Evolutionary conservation across 2,888 invertebrate species (phyloP).

Genomic region (Euzophera pinguis): DNA sequence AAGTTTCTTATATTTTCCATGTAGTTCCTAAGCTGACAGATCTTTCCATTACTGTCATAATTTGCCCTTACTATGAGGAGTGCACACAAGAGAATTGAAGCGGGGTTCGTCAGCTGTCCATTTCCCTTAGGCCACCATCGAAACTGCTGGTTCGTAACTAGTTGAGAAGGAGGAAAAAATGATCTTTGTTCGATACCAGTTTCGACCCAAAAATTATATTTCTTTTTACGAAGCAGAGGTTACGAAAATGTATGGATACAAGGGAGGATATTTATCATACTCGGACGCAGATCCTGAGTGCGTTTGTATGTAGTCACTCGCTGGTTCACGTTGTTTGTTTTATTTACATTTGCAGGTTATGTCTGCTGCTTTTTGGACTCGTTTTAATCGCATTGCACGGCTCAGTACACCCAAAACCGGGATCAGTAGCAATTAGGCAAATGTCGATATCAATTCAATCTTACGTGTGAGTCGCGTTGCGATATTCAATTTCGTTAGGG

Average conservation of each 20-base stretch:
- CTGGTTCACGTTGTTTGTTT: conserved; percentile 49
- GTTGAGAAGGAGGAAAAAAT: too few species aligned
- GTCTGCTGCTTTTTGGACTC: conserved; percentile 13
- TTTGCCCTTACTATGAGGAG: conserved; percentile 36
- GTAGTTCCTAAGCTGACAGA: conserved; percentile 44
- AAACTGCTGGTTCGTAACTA: too few species aligned
- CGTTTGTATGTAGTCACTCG: conserved; percentile 61
- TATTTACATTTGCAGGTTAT: conserved; percentile 48
- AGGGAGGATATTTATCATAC: too few species aligned
- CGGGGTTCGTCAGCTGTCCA: conserved; percentile 45
- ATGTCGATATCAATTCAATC: conserved; percentile 1
- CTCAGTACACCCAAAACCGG: conserved; percentile 1
- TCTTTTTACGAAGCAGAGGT: too few species aligned
- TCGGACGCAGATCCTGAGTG: conserved; percentile 60
- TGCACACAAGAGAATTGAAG: conserved; percentile 56
- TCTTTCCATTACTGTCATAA: conserved; percentile 64
- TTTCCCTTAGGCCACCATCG: too few species aligned
- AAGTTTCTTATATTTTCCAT: conserved; percentile 36
- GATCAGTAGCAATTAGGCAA: conserved; percentile 10
- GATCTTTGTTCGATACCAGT: too few species aligned
- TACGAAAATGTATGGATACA: too few species aligned
- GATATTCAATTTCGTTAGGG: background rate
- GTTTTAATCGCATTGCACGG: conserved; percentile 5
- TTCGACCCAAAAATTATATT: too few species aligned
- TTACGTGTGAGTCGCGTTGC: background rate